Percentiles rank a stretch among this genome's conserved stretches.
These are phyloP conservation scores for Trachemys scripta DNA, from an alignment of 2,113 vertebrate genomes.

Conservation along the genomic window DNA sequence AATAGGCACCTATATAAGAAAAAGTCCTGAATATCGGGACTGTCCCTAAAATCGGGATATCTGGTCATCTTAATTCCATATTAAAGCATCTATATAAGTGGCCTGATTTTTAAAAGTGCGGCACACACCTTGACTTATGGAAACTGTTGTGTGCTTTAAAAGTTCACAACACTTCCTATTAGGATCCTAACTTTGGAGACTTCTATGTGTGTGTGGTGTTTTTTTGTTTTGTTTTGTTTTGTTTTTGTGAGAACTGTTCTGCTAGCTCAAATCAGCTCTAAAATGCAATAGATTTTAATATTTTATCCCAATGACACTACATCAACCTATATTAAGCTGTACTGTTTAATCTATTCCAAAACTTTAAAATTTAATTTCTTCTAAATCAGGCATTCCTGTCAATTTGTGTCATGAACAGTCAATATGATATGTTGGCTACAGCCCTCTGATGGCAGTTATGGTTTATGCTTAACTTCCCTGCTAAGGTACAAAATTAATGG, in stretches of 20 bases:
- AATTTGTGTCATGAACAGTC: background rate
- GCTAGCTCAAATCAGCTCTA: too few relatives aligned
- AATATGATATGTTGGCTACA: background rate
- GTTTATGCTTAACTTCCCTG: background rate
- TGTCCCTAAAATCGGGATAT: too few relatives aligned
- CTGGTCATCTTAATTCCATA: background rate
- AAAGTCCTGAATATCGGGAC: too few relatives aligned
- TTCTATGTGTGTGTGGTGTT: too few relatives aligned
- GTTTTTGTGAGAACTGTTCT: background rate
- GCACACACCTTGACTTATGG: background rate
- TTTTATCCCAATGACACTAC: fast-evolving
- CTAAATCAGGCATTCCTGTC: fast-evolving
- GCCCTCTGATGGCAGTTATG: background rate
- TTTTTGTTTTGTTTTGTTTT: too few relatives aligned
- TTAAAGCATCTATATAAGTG: background rate
- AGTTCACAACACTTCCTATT: background rate
- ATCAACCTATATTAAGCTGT: background rate
- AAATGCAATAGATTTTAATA: too few relatives aligned
- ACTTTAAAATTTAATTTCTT: background rate
- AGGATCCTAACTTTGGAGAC: too few relatives aligned
- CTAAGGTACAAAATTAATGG: fast-evolving
- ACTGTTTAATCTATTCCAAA: background rate
- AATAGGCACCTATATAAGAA: too few relatives aligned
- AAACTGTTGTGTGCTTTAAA: background rate
- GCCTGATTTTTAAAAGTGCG: background rate